Percentiles rank a stretch among this genome's conserved stretches.
Evolutionary conservation across 2,113 vertebrate species (phyloP).

Genomic region (Mobula hypostoma): DNA sequence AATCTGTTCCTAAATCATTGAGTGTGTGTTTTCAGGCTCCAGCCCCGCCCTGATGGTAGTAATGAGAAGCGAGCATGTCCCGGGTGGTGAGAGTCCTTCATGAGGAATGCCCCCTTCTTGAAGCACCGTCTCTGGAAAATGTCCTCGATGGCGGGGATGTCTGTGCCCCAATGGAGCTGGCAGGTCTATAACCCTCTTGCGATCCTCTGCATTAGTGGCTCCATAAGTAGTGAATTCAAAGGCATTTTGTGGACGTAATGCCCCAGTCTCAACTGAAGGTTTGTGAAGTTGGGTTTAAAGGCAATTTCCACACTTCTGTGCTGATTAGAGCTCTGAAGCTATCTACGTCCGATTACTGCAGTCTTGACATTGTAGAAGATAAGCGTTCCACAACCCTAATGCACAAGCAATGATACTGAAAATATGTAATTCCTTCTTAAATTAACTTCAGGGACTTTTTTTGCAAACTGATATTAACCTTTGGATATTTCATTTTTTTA

Average conservation of each 20-base stretch:
- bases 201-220: no score
- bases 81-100: no score
- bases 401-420: not conserved
- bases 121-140: no score
- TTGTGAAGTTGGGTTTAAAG: not conserved
- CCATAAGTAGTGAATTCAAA: not conserved
- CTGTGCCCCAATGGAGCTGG: no score
- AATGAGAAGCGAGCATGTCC: no score
- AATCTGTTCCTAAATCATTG: no score
- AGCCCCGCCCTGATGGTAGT: no score
- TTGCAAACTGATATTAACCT: not conserved
- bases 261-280: not conserved
- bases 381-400: not conserved
- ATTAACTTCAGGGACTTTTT: not conserved
- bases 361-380: not conserved
- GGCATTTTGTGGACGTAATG: not conserved
- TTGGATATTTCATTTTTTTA: not conserved
- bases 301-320: not conserved
- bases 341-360: not conserved
- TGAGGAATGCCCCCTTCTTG: no score
- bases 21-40: no score
- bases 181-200: no score
- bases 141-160: no score
- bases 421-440: not conserved
- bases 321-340: no score